Evolutionary conservation across 2,797 vertebrate genomes (phyloP), one percentile per base, ranked within the genome.

Genomic region (Acrocephalus scirpaceus): DNA sequence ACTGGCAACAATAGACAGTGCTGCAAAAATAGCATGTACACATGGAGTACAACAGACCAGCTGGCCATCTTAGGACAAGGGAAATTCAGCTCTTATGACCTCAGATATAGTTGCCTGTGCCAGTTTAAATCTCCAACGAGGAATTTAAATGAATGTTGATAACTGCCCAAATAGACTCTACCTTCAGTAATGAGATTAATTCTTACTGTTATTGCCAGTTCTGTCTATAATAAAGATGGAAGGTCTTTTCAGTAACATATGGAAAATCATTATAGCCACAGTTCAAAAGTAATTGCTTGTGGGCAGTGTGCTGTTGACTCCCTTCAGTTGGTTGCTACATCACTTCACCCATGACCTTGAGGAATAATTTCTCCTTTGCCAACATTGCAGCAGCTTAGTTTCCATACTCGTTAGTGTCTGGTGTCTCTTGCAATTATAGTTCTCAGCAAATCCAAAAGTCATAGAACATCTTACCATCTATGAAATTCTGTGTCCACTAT

Each of bases 61-160:
- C 54, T 96, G 62, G 47, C 84, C 88, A 70, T 83, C 79, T 77
- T 89, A 65, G 92, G 86, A 74, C 79, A 92, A 75, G 93, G 89
- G 79, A 95, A 96, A 90, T 42, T 42, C 67, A 88, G 26, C 64
- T 86, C 38, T 84, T 91, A 57, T 10, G 58, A 84, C 72, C 76
- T 94, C 11, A 0, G 38, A 57, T 88, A 61, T 42, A 76, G 44
- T 10, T 58, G 66, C 47, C 70, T 61, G 27, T 84, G 74, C 53
- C 80, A 89, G 69, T 89, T 94, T 86, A 84, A 87, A 89, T 62
- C 54, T 85, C 79, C 61, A 91, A 20, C 74, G 45, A 94, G 45
- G 79, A 84, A 88, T 90, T 84, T 61, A 86, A 92, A 90, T 73
- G 27, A 86, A 90, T 38, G 27, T 61, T 92, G 74, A 60, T 92